Evolutionary conservation across 35 echinoderm and acorn worm species (phyloP).

Genomic region (Stichopus chloronotus): DNA sequence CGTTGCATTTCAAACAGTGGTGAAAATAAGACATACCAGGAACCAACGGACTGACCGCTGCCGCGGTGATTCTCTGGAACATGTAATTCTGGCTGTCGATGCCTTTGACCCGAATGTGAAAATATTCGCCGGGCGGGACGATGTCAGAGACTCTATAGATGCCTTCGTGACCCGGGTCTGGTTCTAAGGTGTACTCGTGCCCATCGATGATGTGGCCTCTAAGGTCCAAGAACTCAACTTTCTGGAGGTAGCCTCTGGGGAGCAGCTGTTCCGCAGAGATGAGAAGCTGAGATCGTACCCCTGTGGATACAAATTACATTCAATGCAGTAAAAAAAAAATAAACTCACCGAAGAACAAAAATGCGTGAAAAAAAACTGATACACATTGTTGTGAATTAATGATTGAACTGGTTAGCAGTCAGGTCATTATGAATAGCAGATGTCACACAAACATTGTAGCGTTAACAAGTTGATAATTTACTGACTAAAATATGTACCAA

Average conservation of each 20-base stretch:
- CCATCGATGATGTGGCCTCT: constrained; percentile 68
- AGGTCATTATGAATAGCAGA: too few relatives aligned
- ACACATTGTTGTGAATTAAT: background rate
- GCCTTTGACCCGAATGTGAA: constrained; percentile 80
- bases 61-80: constrained; percentile 75
- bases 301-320: constrained; percentile 41
- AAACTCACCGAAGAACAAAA: background rate
- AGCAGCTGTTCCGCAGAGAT: constrained; percentile 70
- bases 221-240: constrained; percentile 82
- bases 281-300: constrained; percentile 75
- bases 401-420: too few relatives aligned
- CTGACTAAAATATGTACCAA: too few relatives aligned
- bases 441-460: too few relatives aligned
- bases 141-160: constrained; percentile 72
- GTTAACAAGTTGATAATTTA: too few relatives aligned
- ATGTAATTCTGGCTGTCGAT: constrained; percentile 72
- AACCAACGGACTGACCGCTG: constrained; percentile 72
- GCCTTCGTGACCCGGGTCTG: constrained; percentile 27
- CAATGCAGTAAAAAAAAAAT: background rate
- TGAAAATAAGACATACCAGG: constrained; percentile 69
- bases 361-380: background rate
- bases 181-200: constrained; percentile 58
- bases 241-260: constrained; percentile 67
- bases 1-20: background rate
- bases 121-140: constrained; percentile 81